These are phyloP conservation scores for Seriola aureovittata DNA, from an alignment of 2,113 vertebrate species.

Conservation along the genomic window DNA sequence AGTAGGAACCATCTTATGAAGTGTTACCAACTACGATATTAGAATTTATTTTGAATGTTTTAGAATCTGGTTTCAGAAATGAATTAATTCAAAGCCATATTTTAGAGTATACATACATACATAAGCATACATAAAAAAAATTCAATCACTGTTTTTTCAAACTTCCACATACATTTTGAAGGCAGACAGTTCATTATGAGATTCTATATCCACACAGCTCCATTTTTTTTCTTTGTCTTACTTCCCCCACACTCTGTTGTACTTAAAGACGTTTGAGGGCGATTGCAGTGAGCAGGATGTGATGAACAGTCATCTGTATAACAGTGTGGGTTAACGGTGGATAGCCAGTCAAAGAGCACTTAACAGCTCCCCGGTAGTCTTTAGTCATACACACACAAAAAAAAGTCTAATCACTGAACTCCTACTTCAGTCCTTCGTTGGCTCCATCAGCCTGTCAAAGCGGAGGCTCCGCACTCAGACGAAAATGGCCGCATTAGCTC, in stretches of 20 bases:
- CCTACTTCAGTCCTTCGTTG: slow-evolving; percentile 39
- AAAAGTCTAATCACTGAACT: slow-evolving; percentile 54
- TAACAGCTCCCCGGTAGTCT: slow-evolving; percentile 42
- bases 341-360: slow-evolving; percentile 53
- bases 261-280: neutral
- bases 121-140: neutral
- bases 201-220: slow-evolving; percentile 5
- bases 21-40: neutral
- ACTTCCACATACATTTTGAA: neutral
- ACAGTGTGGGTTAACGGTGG: slow-evolving; percentile 38
- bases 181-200: neutral
- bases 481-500: slow-evolving; percentile 30
- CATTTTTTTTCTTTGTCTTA: neutral
- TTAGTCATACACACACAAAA: slow-evolving; percentile 43
- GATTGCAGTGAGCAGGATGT: neutral
- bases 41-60: neutral
- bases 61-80: neutral
- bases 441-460: slow-evolving; percentile 29
- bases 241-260: neutral
- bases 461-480: slow-evolving; percentile 4
- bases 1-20: neutral
- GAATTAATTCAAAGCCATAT: neutral
- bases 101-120: neutral
- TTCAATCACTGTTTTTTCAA: neutral
- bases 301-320: slow-evolving; percentile 25